Percentiles rank a stretch among this genome's conserved stretches.
Conservation (phyloP, 2,888 invertebrate genomes). For the Volucella bombylans region DNA sequence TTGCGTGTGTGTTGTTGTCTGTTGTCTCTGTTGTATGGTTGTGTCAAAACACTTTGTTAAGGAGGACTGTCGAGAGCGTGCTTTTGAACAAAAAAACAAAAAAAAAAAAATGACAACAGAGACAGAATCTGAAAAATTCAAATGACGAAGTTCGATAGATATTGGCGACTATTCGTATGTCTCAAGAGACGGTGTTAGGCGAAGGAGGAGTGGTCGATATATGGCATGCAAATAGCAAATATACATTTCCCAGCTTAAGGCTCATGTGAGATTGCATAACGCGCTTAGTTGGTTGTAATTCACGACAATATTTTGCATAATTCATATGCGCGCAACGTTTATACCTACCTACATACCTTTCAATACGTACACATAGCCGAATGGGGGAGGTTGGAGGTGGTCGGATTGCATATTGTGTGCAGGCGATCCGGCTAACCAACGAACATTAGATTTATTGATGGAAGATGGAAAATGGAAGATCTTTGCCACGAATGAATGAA, state of each 20-base stretch:
- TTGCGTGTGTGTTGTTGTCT: constrained; percentile 65
- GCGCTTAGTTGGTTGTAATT: constrained; percentile 73
- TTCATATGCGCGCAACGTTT: constrained; percentile 61
- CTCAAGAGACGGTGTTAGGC: constrained; percentile 6
- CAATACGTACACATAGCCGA: neutral
- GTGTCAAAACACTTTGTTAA: constrained; percentile 73
- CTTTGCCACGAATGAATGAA: constrained; percentile 72
- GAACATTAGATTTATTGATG: constrained; percentile 70
- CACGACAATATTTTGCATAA: constrained; percentile 74
- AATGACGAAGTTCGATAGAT: constrained; percentile 69
- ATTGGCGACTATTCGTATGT: constrained; percentile 8
- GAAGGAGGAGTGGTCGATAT: constrained; percentile 47
- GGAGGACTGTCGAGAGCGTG: constrained; percentile 17
- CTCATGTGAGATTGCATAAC: constrained; percentile 73
- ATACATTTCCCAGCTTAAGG: constrained; percentile 72
- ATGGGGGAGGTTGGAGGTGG: constrained; percentile 61
- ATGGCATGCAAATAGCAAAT: constrained; percentile 74
- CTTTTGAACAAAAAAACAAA: neutral
- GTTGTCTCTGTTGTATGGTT: constrained; percentile 54
- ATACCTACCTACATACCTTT: too few species aligned
- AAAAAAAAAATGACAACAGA: constrained; percentile 53
- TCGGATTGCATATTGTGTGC: constrained; percentile 58
- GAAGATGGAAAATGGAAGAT: constrained; percentile 52
- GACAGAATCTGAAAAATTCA: constrained; percentile 72
- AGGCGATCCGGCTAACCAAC: constrained; percentile 60